Percentiles rank a stretch among this genome's conserved stretches.
Conservation (phyloP, 2,888 invertebrate genomes). For the Clepsis dumicolana region DNA sequence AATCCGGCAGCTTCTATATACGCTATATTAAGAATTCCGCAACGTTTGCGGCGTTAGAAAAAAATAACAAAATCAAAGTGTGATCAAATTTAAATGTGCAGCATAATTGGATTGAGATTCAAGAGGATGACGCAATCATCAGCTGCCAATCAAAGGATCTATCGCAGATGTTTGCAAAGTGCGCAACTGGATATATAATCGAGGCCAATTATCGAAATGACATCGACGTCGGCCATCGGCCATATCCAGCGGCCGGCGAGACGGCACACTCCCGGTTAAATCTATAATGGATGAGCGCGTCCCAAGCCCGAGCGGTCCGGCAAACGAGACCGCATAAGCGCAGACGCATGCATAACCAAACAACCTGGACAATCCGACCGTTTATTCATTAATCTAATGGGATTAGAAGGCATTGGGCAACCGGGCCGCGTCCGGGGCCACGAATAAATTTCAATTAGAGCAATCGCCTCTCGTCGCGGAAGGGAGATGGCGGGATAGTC, state of each 20-base stretch:
- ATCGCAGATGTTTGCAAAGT: slow-evolving; percentile 76
- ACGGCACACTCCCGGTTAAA: slow-evolving; percentile 75
- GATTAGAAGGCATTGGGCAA: slow-evolving; percentile 60
- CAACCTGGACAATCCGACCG: slow-evolving; percentile 61
- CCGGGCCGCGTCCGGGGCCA: slow-evolving; percentile 60
- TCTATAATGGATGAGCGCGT: slow-evolving; percentile 85
- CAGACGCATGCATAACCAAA: slow-evolving; percentile 73
- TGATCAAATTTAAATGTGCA: slow-evolving; percentile 61
- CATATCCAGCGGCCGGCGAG: slow-evolving; percentile 70
- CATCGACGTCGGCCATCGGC: slow-evolving; percentile 70
- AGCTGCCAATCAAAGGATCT: slow-evolving; percentile 75
- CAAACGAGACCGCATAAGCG: slow-evolving; percentile 80
- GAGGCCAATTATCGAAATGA: slow-evolving; percentile 84
- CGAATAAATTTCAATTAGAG: slow-evolving; percentile 83
- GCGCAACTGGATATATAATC: slow-evolving; percentile 68
- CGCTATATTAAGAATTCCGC: slow-evolving; percentile 33
- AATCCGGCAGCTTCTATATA: slow-evolving; percentile 50
- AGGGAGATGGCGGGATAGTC: slow-evolving; percentile 73
- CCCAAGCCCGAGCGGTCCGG: slow-evolving; percentile 78
- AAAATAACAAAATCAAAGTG: slow-evolving; percentile 11
- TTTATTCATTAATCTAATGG: slow-evolving; percentile 71
- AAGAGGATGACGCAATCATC: slow-evolving; percentile 67
- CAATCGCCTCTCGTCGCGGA: slow-evolving; percentile 77
- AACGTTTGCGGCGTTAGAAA: slow-evolving; percentile 16
- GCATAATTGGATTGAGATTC: slow-evolving; percentile 72